Evolutionary conservation across 2,113 vertebrate species (phyloP), one percentile per base, ranked within the genome.

Genomic region (Centropristis striata): DNA sequence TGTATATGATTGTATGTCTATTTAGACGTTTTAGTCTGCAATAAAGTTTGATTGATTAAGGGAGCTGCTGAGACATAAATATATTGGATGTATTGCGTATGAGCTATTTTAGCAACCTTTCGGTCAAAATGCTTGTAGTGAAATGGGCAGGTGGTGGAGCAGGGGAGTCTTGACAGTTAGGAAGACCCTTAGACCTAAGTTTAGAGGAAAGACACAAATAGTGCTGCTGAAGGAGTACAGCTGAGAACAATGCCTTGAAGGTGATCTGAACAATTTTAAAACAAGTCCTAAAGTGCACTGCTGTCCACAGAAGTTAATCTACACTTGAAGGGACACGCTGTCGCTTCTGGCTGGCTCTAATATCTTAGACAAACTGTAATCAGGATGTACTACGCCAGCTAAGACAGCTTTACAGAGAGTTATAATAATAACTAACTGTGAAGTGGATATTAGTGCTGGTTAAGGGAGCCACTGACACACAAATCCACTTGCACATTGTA

Each of bases 201-300:
- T 64, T 47, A 71, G 11, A 66, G 7, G 21, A 47, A 54, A 65
- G 6, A 65, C 18, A 44, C 23, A 65, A 70, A 77, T 5, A 68
- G 61, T 16, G 8, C 21, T 1, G 72, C 60, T 42, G 32, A 15
- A 47, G 1, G 57, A 64, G 20, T 58, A 57, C 28, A 47, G 57
- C 46, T 60, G 47, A 71, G 53, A 32, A 41, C 2, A 8, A 27
- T 1, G 51, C 46, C 39, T 53, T 51, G 36, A 64, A 67, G 55
- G 55, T 36, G 59, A 75, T 28, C 15, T 44, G 41, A 50, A 59
- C 18, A 25, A 58, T 47, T 51, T n/a, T 37, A 44, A 69, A 84
- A 27, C 3, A 54, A 55, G 44, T 28, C 32, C 42, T 53, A 28
- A 54, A 71, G 18, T 32, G 1, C 18, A 44, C 21, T 28, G 1